Conservation (phyloP, 1,140 invertebrate species). For the Trichoplusia ni region DNA sequence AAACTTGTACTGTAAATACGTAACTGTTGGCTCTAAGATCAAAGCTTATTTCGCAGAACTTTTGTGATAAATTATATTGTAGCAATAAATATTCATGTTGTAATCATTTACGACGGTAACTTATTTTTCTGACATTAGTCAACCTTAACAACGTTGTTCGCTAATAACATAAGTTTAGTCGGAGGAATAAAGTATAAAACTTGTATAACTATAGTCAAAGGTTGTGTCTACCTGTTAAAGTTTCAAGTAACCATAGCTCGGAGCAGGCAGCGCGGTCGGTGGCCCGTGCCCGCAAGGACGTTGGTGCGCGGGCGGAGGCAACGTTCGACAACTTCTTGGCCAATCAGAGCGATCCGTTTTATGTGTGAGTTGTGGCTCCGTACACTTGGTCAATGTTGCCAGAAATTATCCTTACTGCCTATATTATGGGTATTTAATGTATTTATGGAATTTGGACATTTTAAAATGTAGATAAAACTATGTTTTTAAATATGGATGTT, state of each 20-base stretch:
- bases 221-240: slow-evolving; percentile 29
- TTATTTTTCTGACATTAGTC: too few species aligned
- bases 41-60: slow-evolving; percentile 10
- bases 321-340: slow-evolving; percentile 48
- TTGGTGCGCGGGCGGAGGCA: slow-evolving; percentile 72
- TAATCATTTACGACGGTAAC: too few species aligned
- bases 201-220: slow-evolving; percentile 9
- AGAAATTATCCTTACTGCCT: not conserved
- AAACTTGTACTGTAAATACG: not conserved
- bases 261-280: slow-evolving; percentile 60
- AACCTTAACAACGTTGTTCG: too few species aligned
- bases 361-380: slow-evolving; percentile 52
- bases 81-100: slow-evolving; percentile 9
- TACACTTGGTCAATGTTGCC: slow-evolving; percentile 55
- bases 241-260: slow-evolving; percentile 31
- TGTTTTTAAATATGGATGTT: not conserved
- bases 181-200: slow-evolving; percentile 9
- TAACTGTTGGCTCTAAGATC: not conserved
- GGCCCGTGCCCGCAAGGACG: slow-evolving; percentile 77
- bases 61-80: slow-evolving; percentile 11
- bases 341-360: slow-evolving; percentile 33
- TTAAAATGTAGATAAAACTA: too few species aligned
- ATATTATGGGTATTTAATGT: not conserved
- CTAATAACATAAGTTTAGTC: too few species aligned
- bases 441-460: too few species aligned